Evolutionary conservation across 2,113 vertebrate genomes (phyloP), one percentile per base, ranked within the genome.

Genomic region (Rhinopithecus roxellana): DNA sequence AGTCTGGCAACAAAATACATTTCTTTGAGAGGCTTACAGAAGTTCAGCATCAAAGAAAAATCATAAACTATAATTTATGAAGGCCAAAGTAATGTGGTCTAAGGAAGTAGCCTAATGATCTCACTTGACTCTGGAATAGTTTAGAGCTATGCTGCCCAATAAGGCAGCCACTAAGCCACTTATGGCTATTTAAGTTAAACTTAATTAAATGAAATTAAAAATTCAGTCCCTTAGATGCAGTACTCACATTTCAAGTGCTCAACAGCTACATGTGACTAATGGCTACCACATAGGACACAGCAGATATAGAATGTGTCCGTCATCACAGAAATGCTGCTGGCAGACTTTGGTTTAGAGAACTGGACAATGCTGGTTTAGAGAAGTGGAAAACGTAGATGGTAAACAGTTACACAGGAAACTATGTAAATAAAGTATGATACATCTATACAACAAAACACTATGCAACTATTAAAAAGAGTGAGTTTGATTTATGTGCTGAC

Each of bases 261-360:
- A 40, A 11, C 0, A 35, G 25, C 14, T 7, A n/a, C 30, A 32
- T 6, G 1, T 3, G 32, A 64, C 50, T 12, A 61, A 50, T 8
- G 45, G 78, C 52, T 55, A 11, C 35, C 7, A 6, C 2, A 23
- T 0, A 11, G 35, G 79, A 25, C 74, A 20, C 74, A 23, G 30
- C 40, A 81, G 74, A 52, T 8, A 32, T 2, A 35, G 40, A 59
- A 61, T 0, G 0, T 13, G 55, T 40, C 25, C 18, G 14, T 67
- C 72, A 40, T 43, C 18, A 10, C 6, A 80, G 50, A 52, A 85
- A 45, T 1, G 22, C 64, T 69, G 22, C 3, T 35, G 83, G 20
- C 20, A 50, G 11, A 25, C 59, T 74, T 77, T 45, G 27, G 25
- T 77, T 48, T 77, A 77, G 43, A 77, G 43, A 77, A 61, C 6